Evolutionary conservation across 2,113 vertebrate genomes (phyloP), one percentile per base, ranked within the genome.

Genomic region (Sula dactylatra): DNA sequence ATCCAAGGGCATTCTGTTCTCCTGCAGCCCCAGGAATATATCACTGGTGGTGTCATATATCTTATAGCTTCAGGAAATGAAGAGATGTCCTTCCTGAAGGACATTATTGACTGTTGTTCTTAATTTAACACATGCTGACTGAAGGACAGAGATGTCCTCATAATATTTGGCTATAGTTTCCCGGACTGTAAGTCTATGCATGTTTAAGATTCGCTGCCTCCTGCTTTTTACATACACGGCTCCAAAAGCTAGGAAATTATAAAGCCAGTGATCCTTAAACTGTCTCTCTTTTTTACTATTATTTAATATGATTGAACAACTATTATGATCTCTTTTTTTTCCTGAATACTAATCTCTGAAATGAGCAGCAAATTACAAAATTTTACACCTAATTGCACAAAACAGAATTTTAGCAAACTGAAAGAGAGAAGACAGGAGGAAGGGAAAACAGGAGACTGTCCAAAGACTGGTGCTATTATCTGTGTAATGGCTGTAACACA

Each of bases 51-150:
- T 87, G 78, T 98, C 86, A 82, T 72, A 69, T 24, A 74, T 95
- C 95, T 94, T 86, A 88, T 9, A 97, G 92, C 96, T 94, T 95
- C 62, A 84, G 93, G 94, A 95, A 97, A 93, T 34, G 58, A 64
- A 80, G 50, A 50, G 17, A 84, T 6, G 86, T 82, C 91, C 93
- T 96, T 95, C 50, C 38, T 95, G 87, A 98, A 98, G 96, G 97
- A 93, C 64, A 1, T 72, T 96, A 70, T 89, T 61, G 73, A 49
- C n/a, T 16, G 5, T 83, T 72, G 52, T 70, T 97, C 71, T 78
- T 95, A 93, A 96, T 95, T 91, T 91, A 97, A 97, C 92, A 77
- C 77, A 65, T 19, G 54, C 81, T 96, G 92, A 82, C 82, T 77
- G 73, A 84, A 95, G 55, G 85, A 80, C 49, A 38, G 74, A 54